These are phyloP conservation scores for Dromaius novaehollandiae DNA, from an alignment of 2,113 vertebrate species.

Conservation along the genomic window DNA sequence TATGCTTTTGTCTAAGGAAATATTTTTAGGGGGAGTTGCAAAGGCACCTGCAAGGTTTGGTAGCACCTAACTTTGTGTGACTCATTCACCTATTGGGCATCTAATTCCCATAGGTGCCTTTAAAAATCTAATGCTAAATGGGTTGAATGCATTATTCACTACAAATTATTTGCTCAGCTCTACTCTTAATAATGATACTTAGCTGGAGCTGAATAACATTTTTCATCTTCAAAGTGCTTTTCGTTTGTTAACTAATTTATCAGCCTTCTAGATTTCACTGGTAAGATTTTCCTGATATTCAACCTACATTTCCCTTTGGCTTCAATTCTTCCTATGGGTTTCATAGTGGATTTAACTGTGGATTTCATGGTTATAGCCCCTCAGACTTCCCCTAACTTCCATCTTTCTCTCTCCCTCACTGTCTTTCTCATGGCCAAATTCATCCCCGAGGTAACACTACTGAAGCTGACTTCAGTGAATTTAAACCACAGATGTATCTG, in stretches of 20 bases:
- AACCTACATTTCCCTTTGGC: neutral
- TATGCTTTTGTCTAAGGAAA: neutral
- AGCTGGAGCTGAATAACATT: neutral
- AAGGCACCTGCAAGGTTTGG: neutral
- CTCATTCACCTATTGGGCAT: neutral
- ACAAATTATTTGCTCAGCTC: constrained; percentile 22
- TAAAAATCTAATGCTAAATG: neutral
- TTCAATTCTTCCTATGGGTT: neutral
- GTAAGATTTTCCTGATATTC: neutral
- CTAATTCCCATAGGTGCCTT: neutral
- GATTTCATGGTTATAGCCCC: neutral
- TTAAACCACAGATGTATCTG: neutral
- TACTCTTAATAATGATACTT: constrained; percentile 9
- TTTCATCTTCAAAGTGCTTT: constrained; percentile 50
- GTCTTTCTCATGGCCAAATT: neutral
- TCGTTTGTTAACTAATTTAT: neutral
- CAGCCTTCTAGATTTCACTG: neutral
- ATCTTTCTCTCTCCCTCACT: neutral
- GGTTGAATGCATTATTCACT: constrained; percentile 2
- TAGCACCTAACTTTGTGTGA: neutral
- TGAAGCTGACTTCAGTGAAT: neutral
- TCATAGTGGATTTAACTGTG: neutral
- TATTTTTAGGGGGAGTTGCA: neutral
- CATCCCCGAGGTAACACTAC: neutral
- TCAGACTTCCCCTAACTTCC: neutral